Evolutionary conservation across 2,113 vertebrate genomes (phyloP).

Genomic region (Burhinus bistriatus): DNA sequence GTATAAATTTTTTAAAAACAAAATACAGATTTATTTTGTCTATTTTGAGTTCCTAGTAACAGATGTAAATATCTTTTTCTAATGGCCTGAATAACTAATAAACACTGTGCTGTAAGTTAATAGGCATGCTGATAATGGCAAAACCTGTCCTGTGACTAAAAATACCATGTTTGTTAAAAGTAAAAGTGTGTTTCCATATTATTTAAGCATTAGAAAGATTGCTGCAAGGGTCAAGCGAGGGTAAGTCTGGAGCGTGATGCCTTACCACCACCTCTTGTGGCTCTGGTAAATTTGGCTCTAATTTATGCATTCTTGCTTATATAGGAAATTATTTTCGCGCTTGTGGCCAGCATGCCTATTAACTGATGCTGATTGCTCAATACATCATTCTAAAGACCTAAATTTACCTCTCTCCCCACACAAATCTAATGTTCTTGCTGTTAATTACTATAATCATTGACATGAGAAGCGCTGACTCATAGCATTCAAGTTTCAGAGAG

Average conservation of each 20-base stretch:
- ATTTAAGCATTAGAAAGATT: not conserved
- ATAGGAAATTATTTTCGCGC: constrained; percentile 24
- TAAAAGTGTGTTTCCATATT: not conserved
- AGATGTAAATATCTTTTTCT: not conserved
- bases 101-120: not conserved
- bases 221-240: not conserved
- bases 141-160: not conserved
- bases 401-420: constrained; percentile 50
- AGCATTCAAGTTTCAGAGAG: constrained; percentile 41
- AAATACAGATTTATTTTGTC: not conserved
- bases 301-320: constrained; percentile 17
- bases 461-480: constrained; percentile 61
- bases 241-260: not conserved
- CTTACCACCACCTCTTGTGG: not conserved
- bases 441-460: constrained; percentile 64
- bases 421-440: constrained; percentile 53
- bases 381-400: constrained; percentile 48
- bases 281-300: not conserved
- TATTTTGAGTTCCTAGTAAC: not conserved
- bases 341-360: constrained; percentile 17
- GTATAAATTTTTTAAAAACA: not conserved
- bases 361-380: constrained; percentile 44
- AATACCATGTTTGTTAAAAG: not conserved
- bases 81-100: not conserved
- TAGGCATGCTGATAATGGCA: not conserved